Evolutionary conservation across 2,797 vertebrate species (phyloP).

Genomic region (Chromis chromis): DNA sequence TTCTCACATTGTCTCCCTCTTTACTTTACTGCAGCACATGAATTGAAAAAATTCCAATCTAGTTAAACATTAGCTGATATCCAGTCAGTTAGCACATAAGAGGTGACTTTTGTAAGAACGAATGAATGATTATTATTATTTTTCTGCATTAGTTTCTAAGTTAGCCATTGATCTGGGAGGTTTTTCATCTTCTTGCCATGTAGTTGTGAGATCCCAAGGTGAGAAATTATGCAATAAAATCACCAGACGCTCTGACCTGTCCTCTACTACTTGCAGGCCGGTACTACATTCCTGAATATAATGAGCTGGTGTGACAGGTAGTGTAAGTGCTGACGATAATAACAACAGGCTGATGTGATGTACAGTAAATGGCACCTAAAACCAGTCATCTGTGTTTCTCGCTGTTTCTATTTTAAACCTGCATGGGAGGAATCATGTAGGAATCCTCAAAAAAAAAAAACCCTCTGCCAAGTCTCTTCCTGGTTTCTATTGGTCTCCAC

Average conservation of each 20-base stretch:
- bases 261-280: background rate
- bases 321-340: background rate
- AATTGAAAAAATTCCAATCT: background rate
- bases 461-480: no score
- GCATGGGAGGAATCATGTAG: no score
- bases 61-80: conserved; percentile 1
- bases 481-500: no score
- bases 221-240: background rate
- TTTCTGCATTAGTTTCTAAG: background rate
- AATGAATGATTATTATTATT: background rate
- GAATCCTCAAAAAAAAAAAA: no score
- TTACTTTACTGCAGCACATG: background rate
- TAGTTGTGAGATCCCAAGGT: conserved; percentile 3
- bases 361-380: background rate
- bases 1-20: background rate
- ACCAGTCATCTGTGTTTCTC: background rate
- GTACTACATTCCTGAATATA: conserved; percentile 36
- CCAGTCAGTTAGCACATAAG: background rate
- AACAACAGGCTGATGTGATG: background rate
- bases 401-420: background rate
- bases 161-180: background rate
- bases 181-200: conserved; percentile 10
- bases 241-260: background rate
- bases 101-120: no score
- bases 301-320: conserved; percentile 3